A percentile compares a stretch with the other conserved stretches of the same genome.
Evolutionary conservation across 2,797 vertebrate genomes (phyloP).

Genomic region (Acanthiza pusilla): DNA sequence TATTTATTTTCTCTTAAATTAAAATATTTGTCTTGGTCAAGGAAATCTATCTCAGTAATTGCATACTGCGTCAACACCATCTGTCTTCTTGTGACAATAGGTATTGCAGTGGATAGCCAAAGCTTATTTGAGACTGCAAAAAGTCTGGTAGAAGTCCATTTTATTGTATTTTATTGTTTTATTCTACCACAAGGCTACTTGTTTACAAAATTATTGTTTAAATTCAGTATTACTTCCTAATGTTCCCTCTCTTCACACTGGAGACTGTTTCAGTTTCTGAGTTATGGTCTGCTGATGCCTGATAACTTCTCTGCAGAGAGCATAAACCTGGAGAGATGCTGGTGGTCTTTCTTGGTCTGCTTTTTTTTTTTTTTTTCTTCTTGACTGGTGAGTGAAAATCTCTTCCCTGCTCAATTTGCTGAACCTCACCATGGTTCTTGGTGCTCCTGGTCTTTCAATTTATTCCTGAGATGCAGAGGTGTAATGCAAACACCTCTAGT

Average conservation of each 20-base stretch:
- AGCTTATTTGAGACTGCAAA: background rate
- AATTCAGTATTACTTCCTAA: background rate
- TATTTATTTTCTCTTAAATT: constrained; percentile 18
- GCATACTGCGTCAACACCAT: background rate
- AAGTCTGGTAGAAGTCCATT: background rate
- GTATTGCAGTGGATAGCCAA: background rate
- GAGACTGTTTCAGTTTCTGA: background rate
- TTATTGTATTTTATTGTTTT: background rate
- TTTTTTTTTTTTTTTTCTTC: background rate
- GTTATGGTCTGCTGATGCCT: background rate
- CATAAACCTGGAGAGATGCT: background rate
- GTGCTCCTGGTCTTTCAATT: background rate
- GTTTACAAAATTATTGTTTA: background rate
- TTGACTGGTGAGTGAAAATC: background rate
- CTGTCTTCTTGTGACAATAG: background rate
- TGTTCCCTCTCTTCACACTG: background rate
- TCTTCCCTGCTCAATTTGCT: background rate
- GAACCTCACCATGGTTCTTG: background rate
- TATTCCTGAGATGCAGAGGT: background rate
- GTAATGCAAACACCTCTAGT: background rate
- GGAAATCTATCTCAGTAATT: background rate
- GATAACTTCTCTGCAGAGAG: background rate
- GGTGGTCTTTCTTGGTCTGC: background rate
- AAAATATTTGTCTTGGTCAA: constrained; percentile 29
- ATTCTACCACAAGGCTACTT: background rate